Percentiles rank a stretch among this genome's conserved stretches.
phyloP scores from a whole-genome alignment of 2,888 invertebrate genomes.

The Protodeltote pygarga region DNA sequence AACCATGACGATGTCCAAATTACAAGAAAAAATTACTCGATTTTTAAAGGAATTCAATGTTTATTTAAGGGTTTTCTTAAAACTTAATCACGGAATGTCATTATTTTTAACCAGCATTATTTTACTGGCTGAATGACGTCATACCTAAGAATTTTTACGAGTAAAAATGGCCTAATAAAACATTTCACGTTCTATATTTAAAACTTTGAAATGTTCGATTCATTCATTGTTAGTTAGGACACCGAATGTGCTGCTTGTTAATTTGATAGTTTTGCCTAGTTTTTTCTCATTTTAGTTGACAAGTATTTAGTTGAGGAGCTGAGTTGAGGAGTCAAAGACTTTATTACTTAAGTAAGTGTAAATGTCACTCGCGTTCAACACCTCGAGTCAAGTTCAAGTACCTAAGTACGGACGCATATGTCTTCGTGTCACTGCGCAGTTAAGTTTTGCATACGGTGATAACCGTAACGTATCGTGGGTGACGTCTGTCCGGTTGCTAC shows the following conservation, averaged over 20 bases:
- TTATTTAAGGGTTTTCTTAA: too few species aligned
- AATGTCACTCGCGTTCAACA: constrained; percentile 57
- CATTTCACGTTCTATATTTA: constrained; percentile 22
- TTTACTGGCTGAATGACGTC: constrained; percentile 5
- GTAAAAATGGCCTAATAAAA: constrained; percentile 27
- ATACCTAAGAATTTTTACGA: constrained; percentile 14
- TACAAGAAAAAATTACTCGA: too few species aligned
- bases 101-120: constrained; percentile 2
- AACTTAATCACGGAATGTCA: constrained; percentile 7
- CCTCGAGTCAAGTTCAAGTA: constrained; percentile 80
- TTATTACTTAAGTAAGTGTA: constrained; percentile 20
- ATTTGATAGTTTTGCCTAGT: too few species aligned
- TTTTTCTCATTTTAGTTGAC: too few species aligned
- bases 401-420: constrained; percentile 54
- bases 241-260: too few species aligned
- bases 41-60: too few species aligned
- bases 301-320: too few species aligned
- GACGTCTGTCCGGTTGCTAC: constrained; percentile 64
- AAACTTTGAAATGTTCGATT: constrained; percentile 3
- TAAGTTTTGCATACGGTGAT: constrained; percentile 41
- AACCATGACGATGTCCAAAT: too few species aligned
- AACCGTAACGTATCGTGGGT: constrained; percentile 53
- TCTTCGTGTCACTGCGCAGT: constrained; percentile 69
- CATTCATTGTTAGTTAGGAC: not conserved
- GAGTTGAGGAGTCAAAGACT: constrained; percentile 34